Conservation (phyloP, 2,797 vertebrate species). For the Tinamus major region DNA sequence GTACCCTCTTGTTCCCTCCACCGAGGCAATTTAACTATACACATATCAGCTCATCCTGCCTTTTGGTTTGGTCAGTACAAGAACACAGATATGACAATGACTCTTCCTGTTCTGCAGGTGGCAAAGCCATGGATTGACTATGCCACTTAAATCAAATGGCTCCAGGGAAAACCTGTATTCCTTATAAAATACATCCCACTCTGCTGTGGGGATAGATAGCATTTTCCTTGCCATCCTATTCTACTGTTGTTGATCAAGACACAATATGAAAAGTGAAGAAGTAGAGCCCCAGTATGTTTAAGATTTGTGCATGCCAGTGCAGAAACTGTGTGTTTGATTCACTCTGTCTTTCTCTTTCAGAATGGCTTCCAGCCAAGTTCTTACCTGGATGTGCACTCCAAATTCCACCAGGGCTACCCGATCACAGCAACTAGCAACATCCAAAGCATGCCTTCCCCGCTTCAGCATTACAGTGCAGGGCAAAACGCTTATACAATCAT, state of each 20-base stretch:
- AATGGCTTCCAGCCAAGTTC: conserved; percentile 30
- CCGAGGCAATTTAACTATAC: fast-evolving
- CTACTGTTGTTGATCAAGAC: neutral
- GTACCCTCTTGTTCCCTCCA: neutral
- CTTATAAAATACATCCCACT: neutral
- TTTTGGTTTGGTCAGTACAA: neutral
- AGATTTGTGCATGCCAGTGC: neutral
- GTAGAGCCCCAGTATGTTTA: fast-evolving
- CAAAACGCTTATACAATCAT: conserved; percentile 30
- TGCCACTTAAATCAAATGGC: neutral
- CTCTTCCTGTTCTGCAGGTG: neutral
- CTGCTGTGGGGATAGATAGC: neutral
- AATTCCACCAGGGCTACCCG: conserved; percentile 51
- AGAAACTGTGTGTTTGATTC: neutral
- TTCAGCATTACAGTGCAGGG: conserved; percentile 18
- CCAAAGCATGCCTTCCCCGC: neutral
- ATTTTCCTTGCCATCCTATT: neutral
- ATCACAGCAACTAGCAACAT: neutral
- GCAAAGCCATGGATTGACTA: neutral
- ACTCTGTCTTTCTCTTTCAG: conserved; percentile 49
- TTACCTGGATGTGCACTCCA: conserved; percentile 48
- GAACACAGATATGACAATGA: neutral
- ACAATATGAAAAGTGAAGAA: neutral
- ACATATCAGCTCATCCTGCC: fast-evolving
- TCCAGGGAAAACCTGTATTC: neutral